Evolutionary conservation across 2,113 vertebrate genomes (phyloP), one percentile per base, ranked within the genome.

Genomic region (Clarias batrachus): DNA sequence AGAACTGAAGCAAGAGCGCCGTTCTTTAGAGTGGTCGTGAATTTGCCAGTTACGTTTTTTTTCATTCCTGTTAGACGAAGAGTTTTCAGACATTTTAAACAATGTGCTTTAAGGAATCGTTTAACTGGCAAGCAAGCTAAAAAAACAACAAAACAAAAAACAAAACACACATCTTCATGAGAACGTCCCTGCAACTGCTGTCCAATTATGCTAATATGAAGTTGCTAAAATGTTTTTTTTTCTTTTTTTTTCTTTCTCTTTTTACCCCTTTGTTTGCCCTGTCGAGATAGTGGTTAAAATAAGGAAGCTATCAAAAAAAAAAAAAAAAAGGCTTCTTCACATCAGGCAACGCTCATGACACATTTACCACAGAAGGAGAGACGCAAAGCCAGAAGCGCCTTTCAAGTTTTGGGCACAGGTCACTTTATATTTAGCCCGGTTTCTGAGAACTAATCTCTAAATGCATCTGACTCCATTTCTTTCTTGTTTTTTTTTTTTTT

Each of bases 321-420:
- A 52, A 27, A 48, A n/a, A 56, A 57, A 57, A 3, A 74, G 3
- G 11, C 27, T 73, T 62, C 14, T 54, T 82, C 85, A 82, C 59
- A 65, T 52, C 21, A 56, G 70, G 63, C 5, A 13, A 56, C 13
- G 70, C 80, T n/a, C 60, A 37, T 82, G 80, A 65, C 68, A 86
- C 79, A 33, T 86, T 82, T 6, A 74, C 63, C 85, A 25, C 78
- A 62, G 54, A 59, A 70, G 33, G 63, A 80, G 52, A 59, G 76
- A 52, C 10, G 73, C 63, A 37, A 77, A 77, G 57, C 57, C 83
- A 41, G 65, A 52, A 52, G 62, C 14, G n/a, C 59, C 73, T 77
- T 41, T 85, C 16, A 77, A 19, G 60, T 78, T 25, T 8, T 17
- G 73, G 0, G 41, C 52, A n/a, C 23, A 54, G 73, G 48, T 76